These are phyloP conservation scores for Tetraodon nigroviridis DNA, from an alignment of 2,113 vertebrate genomes.

Conservation along the genomic window DNA sequence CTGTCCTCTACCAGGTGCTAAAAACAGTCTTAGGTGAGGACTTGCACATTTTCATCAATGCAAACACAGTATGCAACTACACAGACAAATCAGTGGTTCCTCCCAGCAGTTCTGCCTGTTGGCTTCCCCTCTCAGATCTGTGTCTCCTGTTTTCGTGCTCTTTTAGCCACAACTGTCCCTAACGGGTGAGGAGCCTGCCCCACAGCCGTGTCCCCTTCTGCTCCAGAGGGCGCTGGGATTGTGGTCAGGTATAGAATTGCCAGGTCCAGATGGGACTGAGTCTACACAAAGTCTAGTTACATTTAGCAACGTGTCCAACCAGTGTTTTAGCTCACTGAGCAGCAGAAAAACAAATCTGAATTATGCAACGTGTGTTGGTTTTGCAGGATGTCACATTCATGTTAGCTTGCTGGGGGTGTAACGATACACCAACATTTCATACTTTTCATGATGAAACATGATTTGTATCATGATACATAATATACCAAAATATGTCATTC, in stretches of 20 bases:
- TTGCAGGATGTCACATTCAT: conserved; percentile 12
- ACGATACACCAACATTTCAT: no score
- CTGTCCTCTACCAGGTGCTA: conserved; percentile 62
- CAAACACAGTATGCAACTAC: conserved; percentile 60
- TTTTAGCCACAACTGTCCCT: conserved; percentile 11
- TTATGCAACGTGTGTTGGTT: conserved; percentile 35
- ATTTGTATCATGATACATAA: no score
- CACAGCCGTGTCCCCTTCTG: conserved; percentile 30
- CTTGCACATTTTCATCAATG: conserved; percentile 63
- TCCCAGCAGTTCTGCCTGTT: conserved; percentile 17
- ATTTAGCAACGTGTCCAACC: neutral
- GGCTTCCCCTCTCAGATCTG: neutral
- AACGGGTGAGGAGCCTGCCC: conserved; percentile 1
- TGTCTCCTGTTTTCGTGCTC: neutral
- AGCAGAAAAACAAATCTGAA: conserved; percentile 3
- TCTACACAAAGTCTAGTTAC: conserved; percentile 5
- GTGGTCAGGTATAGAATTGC: no score
- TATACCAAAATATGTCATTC: no score
- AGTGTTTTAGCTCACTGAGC: neutral
- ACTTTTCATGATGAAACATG: no score
- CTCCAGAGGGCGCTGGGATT: conserved; percentile 8
- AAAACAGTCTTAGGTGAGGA: conserved; percentile 41
- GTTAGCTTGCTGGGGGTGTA: no score
- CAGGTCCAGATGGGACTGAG: conserved; percentile 34
- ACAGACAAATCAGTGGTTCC: conserved; percentile 47